Evolutionary conservation across 53 echinoderm and acorn worm genomes (phyloP).

Genomic region (Stichopus horrens): DNA sequence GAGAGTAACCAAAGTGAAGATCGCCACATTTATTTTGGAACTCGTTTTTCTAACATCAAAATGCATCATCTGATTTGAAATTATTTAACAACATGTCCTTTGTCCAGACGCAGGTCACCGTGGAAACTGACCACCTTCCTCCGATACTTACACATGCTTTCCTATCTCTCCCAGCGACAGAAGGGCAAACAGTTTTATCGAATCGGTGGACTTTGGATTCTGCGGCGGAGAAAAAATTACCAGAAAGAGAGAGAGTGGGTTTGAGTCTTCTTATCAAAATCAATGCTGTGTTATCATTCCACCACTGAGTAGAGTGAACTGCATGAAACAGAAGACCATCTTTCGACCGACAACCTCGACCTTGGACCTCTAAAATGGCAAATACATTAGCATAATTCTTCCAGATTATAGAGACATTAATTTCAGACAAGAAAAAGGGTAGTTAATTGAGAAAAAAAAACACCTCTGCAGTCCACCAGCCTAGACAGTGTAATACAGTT

Average conservation of each 20-base stretch:
- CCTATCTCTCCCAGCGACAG: conserved; percentile 95
- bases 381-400: too few species aligned
- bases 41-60: background rate
- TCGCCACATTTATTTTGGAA: background rate
- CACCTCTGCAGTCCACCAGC: too few species aligned
- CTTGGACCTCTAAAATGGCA: background rate
- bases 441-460: too few species aligned
- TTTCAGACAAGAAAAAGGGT: too few species aligned
- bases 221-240: conserved; percentile 45
- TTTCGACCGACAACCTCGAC: background rate
- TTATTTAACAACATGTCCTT: too few species aligned
- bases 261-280: background rate
- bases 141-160: conserved; percentile 87
- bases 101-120: background rate
- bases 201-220: conserved; percentile 96
- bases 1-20: background rate
- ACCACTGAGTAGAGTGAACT: background rate
- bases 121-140: too few species aligned
- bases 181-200: conserved; percentile 93
- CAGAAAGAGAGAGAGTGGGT: background rate
- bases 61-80: too few species aligned
- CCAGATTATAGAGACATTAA: too few species aligned
- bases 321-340: background rate
- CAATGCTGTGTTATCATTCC: background rate
- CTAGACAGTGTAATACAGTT: too few species aligned